Percentiles rank a stretch among this genome's conserved stretches.
Conservation (phyloP, 2,888 invertebrate species). For the Hemithea aestivaria region DNA sequence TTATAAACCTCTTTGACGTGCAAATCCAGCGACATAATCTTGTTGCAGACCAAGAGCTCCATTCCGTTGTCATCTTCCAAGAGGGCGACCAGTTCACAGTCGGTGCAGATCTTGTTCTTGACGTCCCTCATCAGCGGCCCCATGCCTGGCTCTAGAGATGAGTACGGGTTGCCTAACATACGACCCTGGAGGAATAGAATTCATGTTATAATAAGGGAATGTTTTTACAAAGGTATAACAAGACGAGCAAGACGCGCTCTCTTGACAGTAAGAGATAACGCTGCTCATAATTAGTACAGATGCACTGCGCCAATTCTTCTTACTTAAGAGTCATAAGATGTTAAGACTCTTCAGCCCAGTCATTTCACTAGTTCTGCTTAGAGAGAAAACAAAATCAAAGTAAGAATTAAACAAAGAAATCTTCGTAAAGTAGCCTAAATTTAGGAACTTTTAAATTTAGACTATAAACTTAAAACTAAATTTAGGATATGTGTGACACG, state of each 20-base stretch:
- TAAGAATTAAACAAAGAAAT: too few relatives aligned
- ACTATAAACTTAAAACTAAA: too few relatives aligned
- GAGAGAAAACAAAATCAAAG: too few relatives aligned
- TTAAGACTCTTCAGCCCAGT: too few relatives aligned
- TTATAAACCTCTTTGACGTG: conserved; percentile 95
- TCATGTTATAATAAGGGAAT: neutral
- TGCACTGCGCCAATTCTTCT: too few relatives aligned
- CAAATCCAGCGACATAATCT: conserved; percentile 97
- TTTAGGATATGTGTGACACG: too few relatives aligned
- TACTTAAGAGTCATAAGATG: too few relatives aligned
- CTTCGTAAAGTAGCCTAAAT: too few relatives aligned
- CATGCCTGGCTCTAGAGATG: conserved; percentile 94
- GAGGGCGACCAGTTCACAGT: conserved; percentile 98
- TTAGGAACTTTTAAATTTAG: too few relatives aligned
- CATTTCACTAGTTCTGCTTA: too few relatives aligned
- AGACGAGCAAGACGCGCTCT: neutral
- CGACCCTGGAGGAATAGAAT: conserved; percentile 81
- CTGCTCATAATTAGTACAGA: too few relatives aligned
- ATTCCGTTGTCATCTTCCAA: conserved; percentile 99
- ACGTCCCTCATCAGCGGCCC: conserved; percentile 99
- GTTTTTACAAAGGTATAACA: neutral
- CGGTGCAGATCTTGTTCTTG: conserved; percentile 98
- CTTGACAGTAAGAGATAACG: too few relatives aligned
- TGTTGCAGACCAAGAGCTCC: conserved; percentile 98
- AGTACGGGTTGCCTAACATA: conserved; percentile 99